phyloP scores from a whole-genome alignment of 1,140 invertebrate genomes.

The Penaeus japonicus region DNA sequence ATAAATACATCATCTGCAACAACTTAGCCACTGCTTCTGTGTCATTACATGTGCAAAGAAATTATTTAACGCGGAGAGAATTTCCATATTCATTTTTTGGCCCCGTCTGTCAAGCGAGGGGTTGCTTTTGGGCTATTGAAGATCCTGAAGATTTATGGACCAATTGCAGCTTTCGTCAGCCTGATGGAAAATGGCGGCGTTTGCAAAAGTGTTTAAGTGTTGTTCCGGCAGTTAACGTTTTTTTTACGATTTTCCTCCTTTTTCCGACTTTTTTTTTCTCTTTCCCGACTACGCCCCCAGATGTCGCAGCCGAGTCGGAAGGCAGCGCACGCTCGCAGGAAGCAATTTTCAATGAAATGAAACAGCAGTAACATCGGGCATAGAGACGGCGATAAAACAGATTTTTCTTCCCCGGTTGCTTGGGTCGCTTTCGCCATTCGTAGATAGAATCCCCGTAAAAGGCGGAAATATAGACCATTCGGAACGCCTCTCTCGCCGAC shows the following conservation, averaged over 20 bases:
- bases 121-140: neutral
- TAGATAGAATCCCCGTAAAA: conserved; percentile 49
- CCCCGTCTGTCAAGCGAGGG: too few species aligned
- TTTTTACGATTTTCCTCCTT: neutral
- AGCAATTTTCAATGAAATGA: conserved; percentile 51
- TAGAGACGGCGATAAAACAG: conserved; percentile 43
- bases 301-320: neutral
- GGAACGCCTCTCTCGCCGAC: neutral
- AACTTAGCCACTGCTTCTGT: too few species aligned
- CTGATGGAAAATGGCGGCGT: conserved; percentile 20
- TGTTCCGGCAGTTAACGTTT: neutral
- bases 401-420: conserved; percentile 24
- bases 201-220: neutral
- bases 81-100: too few species aligned
- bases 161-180: conserved; percentile 24
- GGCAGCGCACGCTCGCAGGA: neutral
- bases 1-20: too few species aligned
- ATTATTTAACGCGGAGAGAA: too few species aligned
- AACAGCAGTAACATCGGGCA: conserved; percentile 43
- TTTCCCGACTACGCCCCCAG: neutral
- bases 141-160: conserved; percentile 16
- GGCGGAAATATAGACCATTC: conserved; percentile 42
- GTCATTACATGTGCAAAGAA: too few species aligned
- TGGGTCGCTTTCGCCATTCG: conserved; percentile 33
- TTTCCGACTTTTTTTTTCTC: neutral